Conservation (phyloP, 1,140 invertebrate species). For the Drosophila obscura region DNA sequence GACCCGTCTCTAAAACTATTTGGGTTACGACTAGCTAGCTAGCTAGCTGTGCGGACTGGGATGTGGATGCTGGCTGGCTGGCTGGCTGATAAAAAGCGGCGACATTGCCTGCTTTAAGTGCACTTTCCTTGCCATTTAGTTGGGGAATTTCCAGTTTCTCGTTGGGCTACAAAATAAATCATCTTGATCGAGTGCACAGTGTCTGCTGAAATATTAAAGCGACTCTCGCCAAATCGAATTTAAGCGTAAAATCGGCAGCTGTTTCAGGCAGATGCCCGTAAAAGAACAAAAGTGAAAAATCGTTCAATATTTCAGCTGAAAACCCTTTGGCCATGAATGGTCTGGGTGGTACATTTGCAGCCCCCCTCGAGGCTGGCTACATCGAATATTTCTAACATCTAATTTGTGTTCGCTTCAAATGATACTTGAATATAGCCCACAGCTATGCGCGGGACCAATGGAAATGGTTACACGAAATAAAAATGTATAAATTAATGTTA, state of each 20-base stretch:
- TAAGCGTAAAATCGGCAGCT: slow-evolving; percentile 20
- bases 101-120: slow-evolving; percentile 36
- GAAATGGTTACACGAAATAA: slow-evolving; percentile 1
- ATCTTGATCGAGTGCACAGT: slow-evolving; percentile 70
- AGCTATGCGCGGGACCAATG: slow-evolving; percentile 5
- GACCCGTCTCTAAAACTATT: slow-evolving; percentile 41
- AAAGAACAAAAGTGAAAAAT: slow-evolving; percentile 46
- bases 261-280: slow-evolving; percentile 10
- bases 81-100: slow-evolving; percentile 54
- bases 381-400: slow-evolving; percentile 5
- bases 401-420: too few relatives aligned
- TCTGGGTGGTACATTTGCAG: slow-evolving; percentile 13
- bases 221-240: slow-evolving; percentile 42
- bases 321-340: slow-evolving; percentile 15
- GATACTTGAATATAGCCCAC: slow-evolving; percentile 4
- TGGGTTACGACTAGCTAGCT: slow-evolving; percentile 41
- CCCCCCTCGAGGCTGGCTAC: not conserved
- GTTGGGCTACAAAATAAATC: slow-evolving; percentile 58
- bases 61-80: slow-evolving; percentile 17
- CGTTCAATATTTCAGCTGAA: slow-evolving; percentile 25
- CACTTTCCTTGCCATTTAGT: slow-evolving; percentile 41
- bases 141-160: slow-evolving; percentile 14
- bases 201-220: slow-evolving; percentile 63
- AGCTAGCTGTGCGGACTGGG: slow-evolving; percentile 20
- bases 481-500: slow-evolving; percentile 39